These are phyloP conservation scores for Falco cherrug DNA, from an alignment of 2,797 vertebrate genomes.

Conservation along the genomic window DNA sequence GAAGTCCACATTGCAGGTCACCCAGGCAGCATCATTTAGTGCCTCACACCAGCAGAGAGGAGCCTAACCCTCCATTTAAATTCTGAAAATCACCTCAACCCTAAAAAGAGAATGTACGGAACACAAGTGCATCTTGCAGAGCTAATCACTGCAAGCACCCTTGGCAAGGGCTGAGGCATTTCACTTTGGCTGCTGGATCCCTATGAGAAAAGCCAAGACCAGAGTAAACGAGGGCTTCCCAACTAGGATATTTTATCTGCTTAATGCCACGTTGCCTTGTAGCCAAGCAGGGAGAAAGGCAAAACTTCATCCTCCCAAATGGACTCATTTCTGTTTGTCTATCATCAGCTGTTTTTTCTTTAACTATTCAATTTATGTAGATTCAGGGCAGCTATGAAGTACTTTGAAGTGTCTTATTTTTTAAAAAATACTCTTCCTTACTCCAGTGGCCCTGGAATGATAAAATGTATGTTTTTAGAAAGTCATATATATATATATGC, in stretches of 20 bases:
- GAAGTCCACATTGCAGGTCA: neutral
- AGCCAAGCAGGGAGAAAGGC: neutral
- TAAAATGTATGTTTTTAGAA: conserved; percentile 19
- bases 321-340: neutral
- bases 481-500: neutral
- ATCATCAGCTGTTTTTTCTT: neutral
- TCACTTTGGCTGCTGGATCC: neutral
- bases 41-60: neutral
- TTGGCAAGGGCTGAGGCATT: neutral
- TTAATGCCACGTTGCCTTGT: neutral
- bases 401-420: neutral
- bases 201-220: neutral
- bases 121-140: neutral
- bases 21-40: neutral
- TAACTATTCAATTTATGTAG: conserved; percentile 2
- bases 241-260: neutral
- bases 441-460: neutral
- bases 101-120: neutral
- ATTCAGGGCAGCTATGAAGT: neutral
- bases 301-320: neutral
- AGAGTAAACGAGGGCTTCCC: neutral
- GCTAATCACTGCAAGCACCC: neutral
- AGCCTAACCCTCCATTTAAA: neutral
- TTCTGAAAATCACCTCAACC: neutral
- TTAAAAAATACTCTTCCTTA: neutral